Percentiles rank a stretch among this genome's conserved stretches.
phyloP scores from a whole-genome alignment of 2,113 vertebrate species.

The Egretta garzetta region DNA sequence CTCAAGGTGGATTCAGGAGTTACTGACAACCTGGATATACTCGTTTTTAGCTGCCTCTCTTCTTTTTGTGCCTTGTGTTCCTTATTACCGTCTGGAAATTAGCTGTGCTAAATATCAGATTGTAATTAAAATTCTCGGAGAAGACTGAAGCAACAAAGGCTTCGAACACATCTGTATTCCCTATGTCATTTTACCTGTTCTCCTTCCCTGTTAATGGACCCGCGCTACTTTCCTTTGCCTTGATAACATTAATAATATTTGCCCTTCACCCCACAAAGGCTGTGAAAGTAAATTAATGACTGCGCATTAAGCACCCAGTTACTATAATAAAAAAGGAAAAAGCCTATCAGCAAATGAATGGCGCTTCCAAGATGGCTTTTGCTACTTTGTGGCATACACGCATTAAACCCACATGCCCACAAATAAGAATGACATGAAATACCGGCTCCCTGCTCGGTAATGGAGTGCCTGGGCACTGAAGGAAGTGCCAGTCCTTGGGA shows the following conservation, averaged over 20 bases:
- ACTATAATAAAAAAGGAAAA: background rate
- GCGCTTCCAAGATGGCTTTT: background rate
- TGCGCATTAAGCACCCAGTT: background rate
- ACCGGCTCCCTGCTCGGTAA: background rate
- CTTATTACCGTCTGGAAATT: background rate
- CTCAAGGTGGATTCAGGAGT: background rate
- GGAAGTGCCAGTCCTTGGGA: fast-evolving
- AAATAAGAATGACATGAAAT: background rate
- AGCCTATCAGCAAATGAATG: background rate
- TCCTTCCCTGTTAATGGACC: background rate
- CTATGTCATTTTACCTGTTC: background rate
- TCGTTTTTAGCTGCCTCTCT: background rate
- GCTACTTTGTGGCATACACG: background rate
- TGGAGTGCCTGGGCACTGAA: background rate
- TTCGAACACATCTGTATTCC: background rate
- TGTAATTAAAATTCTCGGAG: background rate
- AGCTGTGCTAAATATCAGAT: background rate
- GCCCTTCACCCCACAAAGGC: background rate
- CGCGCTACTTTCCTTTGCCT: background rate
- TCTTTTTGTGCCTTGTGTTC: background rate
- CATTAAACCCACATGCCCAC: background rate
- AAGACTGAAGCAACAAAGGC: background rate
- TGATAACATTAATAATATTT: background rate
- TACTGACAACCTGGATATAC: background rate
- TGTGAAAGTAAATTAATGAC: background rate